Base-by-base conservation (phyloP, 2,113 vertebrate genomes). In the Leptobrachium leishanense region DNA sequence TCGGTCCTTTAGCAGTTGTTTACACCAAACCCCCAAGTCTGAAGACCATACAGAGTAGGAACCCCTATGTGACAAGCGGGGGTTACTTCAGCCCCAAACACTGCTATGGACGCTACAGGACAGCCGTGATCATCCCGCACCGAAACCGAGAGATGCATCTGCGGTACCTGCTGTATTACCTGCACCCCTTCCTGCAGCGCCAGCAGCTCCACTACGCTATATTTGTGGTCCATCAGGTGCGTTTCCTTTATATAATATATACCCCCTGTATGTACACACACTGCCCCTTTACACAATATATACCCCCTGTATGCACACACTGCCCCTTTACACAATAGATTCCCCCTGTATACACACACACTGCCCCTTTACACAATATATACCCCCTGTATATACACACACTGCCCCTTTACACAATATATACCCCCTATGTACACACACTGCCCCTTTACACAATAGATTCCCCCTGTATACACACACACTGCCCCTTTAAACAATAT, bases 221-320 rank as follows among this genome's bases (percentile, higher is more conserved):
- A 82, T 92, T 90, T 73, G 79, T 92, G 79, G 90, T 92, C 72
- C 85, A 91, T 76, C 91, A 92, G 91, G 91, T 92, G 87, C 65
- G 3, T 15, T 11, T 15, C 55, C 20, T 31, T 31, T 31, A 31
- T 31, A 31, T 31, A 31, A 31, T 31, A 31, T 31, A 31, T 31
- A 31, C 20, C 20, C 20, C 20, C 20, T 31, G 20, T 31, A 31
- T 31, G 20, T n/a, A n/a, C 20, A 31, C 20, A 31, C 20, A 31
- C 20, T 31, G 20, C 20, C 20, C 20, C 20, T 31, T 31, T 31
- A 31, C 20, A 31, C 20, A 31, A 31, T 31, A 31, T 31, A 31
- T 31, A 31, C 20, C 20, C 20, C 20, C 20, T 31, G 20, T 31
- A 31, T 31, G 1, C 20, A 31, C 20, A 31, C 20, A 31, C 20